phyloP scores from a whole-genome alignment of 2,888 invertebrate genomes.

The Aphodius sticticus region DNA sequence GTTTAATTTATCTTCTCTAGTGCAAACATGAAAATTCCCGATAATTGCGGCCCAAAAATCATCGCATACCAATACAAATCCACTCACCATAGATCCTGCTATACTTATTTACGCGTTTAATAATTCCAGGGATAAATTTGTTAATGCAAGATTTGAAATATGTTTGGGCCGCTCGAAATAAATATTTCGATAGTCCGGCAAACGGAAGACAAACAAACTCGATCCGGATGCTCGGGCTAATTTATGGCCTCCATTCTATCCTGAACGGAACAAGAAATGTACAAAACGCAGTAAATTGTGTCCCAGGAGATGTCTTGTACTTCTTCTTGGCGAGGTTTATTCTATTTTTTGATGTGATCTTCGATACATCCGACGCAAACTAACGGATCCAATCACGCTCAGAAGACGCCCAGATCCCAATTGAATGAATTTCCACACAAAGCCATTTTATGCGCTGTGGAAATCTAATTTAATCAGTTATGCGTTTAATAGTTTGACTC shows the following conservation, averaged over 20 bases:
- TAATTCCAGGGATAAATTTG: background rate
- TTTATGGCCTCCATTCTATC: background rate
- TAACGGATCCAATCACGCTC: background rate
- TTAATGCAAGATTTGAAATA: background rate
- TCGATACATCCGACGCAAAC: background rate
- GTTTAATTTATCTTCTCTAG: too few relatives aligned
- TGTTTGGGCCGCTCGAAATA: background rate
- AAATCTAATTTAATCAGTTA: too few relatives aligned
- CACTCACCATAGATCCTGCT: background rate
- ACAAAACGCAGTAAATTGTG: background rate
- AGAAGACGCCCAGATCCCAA: background rate
- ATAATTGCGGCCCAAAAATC: too few relatives aligned
- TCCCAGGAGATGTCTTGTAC: background rate
- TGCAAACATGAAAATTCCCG: too few relatives aligned
- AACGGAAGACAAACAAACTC: background rate
- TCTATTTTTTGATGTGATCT: background rate
- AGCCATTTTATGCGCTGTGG: too few relatives aligned
- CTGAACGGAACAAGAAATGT: background rate
- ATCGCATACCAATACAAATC: too few relatives aligned
- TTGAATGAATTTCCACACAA: background rate
- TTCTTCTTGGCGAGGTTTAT: background rate
- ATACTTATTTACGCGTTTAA: background rate
- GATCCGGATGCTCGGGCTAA: background rate
- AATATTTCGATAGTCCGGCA: background rate
- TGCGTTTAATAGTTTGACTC: too few relatives aligned